Conservation (phyloP, 2,113 vertebrate genomes). For the Hiodon alosoides region DNA sequence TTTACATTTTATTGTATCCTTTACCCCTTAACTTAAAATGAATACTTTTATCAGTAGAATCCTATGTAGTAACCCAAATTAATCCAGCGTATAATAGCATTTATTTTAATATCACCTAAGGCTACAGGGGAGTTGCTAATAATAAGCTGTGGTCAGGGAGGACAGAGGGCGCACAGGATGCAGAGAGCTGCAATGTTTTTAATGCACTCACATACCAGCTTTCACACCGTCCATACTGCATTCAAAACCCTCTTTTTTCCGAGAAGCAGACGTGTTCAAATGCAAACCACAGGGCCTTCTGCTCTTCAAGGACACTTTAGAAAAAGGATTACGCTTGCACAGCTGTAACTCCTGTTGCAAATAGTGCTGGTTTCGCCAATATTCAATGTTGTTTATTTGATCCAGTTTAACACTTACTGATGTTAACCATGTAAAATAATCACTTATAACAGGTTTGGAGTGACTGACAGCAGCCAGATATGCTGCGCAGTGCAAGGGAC, state of each 20-base stretch:
- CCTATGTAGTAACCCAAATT: background rate
- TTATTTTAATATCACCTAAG: background rate
- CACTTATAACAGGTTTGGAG: background rate
- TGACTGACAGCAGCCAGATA: background rate
- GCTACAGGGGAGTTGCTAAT: conserved; percentile 1
- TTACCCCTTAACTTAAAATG: background rate
- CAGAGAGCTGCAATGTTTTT: background rate
- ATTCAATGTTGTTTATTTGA: no score
- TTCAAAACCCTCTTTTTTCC: background rate
- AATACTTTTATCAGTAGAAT: background rate
- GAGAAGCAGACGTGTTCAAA: conserved; percentile 16
- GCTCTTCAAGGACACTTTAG: background rate
- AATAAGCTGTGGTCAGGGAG: conserved; percentile 13
- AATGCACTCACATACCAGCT: conserved; percentile 11
- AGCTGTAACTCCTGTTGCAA: background rate
- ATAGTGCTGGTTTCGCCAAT: no score
- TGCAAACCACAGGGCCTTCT: conserved; percentile 5
- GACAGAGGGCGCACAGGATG: conserved; percentile 9
- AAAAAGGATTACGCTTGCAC: background rate
- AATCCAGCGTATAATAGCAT: background rate
- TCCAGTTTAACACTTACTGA: no score
- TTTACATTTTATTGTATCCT: background rate
- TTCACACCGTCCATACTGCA: conserved; percentile 3
- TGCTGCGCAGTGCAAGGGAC: background rate
- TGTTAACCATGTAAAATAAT: no score